phyloP scores from a whole-genome alignment of 2,888 invertebrate genomes.

The Coenonympha arcania region DNA sequence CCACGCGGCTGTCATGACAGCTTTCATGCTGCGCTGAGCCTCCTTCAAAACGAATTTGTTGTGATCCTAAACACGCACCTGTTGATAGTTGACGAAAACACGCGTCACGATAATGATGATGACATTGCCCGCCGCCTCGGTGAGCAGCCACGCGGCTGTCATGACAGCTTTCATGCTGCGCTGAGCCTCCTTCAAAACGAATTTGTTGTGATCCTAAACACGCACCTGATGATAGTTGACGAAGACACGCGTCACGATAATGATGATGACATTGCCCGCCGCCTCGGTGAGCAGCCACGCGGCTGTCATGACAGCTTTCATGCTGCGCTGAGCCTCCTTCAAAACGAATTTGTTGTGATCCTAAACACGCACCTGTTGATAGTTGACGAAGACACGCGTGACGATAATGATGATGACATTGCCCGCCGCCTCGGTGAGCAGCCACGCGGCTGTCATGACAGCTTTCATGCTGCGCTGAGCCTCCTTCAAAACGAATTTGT shows the following conservation, averaged over 20 bases:
- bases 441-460: slow-evolving; percentile 85
- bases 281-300: slow-evolving; percentile 90
- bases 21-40: too few relatives aligned
- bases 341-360: too few relatives aligned
- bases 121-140: too few relatives aligned
- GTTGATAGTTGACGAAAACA: slow-evolving; percentile 74
- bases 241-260: slow-evolving; percentile 79
- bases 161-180: too few relatives aligned
- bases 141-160: too few relatives aligned
- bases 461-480: slow-evolving; percentile 91
- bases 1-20: too few relatives aligned
- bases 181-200: too few relatives aligned
- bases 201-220: too few relatives aligned
- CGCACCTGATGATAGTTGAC: slow-evolving; percentile 78
- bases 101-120: slow-evolving; percentile 83
- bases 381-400: slow-evolving; percentile 77
- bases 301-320: too few relatives aligned
- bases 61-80: slow-evolving; percentile 69
- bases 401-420: slow-evolving; percentile 87
- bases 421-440: slow-evolving; percentile 86
- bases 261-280: slow-evolving; percentile 87
- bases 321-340: too few relatives aligned
- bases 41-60: too few relatives aligned
- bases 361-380: slow-evolving; percentile 74
- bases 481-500: slow-evolving; percentile 91